phyloP scores from a whole-genome alignment of 2,797 vertebrate genomes.

The Craterocephalus amniculus region DNA sequence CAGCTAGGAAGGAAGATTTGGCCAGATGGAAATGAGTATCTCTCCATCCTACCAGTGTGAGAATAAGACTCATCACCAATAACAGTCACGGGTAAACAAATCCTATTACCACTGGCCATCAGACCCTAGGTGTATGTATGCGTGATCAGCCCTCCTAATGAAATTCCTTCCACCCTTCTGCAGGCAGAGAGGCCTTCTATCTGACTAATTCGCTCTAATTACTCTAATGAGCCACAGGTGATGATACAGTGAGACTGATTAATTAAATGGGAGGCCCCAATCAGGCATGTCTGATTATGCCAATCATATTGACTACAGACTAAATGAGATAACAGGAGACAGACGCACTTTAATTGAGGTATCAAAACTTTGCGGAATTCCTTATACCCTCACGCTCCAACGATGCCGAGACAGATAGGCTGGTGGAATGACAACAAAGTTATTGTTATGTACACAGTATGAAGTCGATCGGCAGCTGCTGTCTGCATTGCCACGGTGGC shows the following conservation, averaged over 20 bases:
- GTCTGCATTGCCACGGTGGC: slow-evolving; percentile 62
- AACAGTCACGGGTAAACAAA: slow-evolving; percentile 76
- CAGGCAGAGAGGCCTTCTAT: slow-evolving; percentile 76
- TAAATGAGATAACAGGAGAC: slow-evolving; percentile 79
- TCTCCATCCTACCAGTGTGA: slow-evolving; percentile 49
- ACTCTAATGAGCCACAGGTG: slow-evolving; percentile 83
- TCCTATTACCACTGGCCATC: slow-evolving; percentile 66
- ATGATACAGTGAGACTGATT: slow-evolving; percentile 82
- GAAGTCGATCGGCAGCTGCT: slow-evolving; percentile 74
- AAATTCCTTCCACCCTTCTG: slow-evolving; percentile 75
- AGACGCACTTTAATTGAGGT: slow-evolving; percentile 78
- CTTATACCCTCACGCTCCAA: slow-evolving; percentile 66
- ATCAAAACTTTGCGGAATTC: slow-evolving; percentile 79
- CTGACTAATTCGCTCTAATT: slow-evolving; percentile 79
- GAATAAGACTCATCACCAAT: slow-evolving; percentile 62
- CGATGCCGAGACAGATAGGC: slow-evolving; percentile 76
- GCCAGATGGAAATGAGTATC: slow-evolving; percentile 55
- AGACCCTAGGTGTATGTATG: slow-evolving; percentile 63
- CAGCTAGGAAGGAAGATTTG: slow-evolving; percentile 31
- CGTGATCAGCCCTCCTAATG: slow-evolving; percentile 68
- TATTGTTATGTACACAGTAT: slow-evolving; percentile 80
- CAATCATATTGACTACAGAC: slow-evolving; percentile 77
- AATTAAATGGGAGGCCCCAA: slow-evolving; percentile 82
- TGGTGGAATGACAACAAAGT: slow-evolving; percentile 81
- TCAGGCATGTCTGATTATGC: slow-evolving; percentile 81